Base-by-base conservation (phyloP, 2,888 invertebrate species). In the Apantesis nais region DNA sequence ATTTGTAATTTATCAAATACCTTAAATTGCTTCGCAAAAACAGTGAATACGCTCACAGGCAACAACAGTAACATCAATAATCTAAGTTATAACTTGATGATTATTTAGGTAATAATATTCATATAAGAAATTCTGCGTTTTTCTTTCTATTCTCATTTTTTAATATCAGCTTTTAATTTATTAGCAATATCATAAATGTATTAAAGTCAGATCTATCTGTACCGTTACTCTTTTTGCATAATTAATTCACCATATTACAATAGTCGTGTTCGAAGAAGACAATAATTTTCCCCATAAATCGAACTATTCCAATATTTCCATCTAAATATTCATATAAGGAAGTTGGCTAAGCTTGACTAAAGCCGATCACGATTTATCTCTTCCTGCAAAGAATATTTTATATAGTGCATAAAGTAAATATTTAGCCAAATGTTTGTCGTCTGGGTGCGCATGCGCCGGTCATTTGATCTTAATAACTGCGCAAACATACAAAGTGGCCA, bases 381-480 rank as follows among this genome's bases (percentile, higher is more conserved):
- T 92, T 92, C 92, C 91, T 89, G 90, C 79, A 83, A 77, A 79
- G 78, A 83, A 85, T 83, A 81, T 86, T 88, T 88, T 87, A 88
- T 85, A 86, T 84, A 81, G 60, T 73, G 80, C 74, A 78, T 78
- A 87, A 87, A 79, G 84, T 91, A 90, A 92, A 92, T 89, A 91
- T 79, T 71, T 79, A 74, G 76, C 78, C 84, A 82, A 80, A 80
- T 87, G 83, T 82, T 78, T 79, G 78, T 78, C 74, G 69, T 76
- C 79, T 78, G 71, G 78, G 73, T 77, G 78, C 78, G 72, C 80
- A 79, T 65, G 75, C 72, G 74, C 81, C 76, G 71, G 81, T 73
- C 83, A 90, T 90, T 90, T 90, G 88, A 88, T 90, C 88, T 88
- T 88, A 90, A 89, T 89, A 86, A 87, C 84, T 83, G 73, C 77